Evolutionary conservation across 2,888 invertebrate genomes (phyloP), one percentile per base, ranked within the genome.

Genomic region (Ectemnius continuus): DNA sequence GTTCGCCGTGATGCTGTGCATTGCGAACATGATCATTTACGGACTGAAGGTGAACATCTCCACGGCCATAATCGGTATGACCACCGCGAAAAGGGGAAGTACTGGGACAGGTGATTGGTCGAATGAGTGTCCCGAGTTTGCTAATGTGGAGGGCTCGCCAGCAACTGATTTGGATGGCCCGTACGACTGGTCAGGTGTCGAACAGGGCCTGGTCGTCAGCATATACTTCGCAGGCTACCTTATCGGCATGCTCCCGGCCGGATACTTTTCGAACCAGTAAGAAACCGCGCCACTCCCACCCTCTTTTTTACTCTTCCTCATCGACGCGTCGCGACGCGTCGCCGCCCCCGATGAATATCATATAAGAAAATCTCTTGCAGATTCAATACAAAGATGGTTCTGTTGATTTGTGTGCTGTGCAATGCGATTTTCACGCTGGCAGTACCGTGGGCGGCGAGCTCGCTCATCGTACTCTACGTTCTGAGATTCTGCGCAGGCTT

Each of bases 1-100:
- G 4, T 90, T 88, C 61, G 90, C 90, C 18, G 83, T 88, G 67
- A 90, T 90, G 90, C 83, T 90, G 26, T 90, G 88, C 85, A 83
- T 90, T 46, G 90, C 90, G 60, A 90, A 90, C 76, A 89, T 89
- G 90, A 90, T 90, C 65, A 88, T 90, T 73, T 90, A 90, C 62
- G 90, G 90, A 0, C 70, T 88, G 26, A 90, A 90, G 70, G 88
- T 90, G 3, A 90, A 90, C 69, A 87, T 90, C 11, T 79, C 89
- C 3, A 88, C 86, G 13, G 81, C 89, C 0, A 87, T 90, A 26
- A 87, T 90, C 47, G 90, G 89, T 2, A 91, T 91, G 90, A 86
- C 88, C 0, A 90, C 88, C 28, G 64, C 77, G 6, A 78, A 67
- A 26, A 47, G 65, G 13, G 18, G 36, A 0, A 3, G 0, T 0